phyloP scores from a whole-genome alignment of 2,797 vertebrate genomes.

The Coendou prehensilis region DNA sequence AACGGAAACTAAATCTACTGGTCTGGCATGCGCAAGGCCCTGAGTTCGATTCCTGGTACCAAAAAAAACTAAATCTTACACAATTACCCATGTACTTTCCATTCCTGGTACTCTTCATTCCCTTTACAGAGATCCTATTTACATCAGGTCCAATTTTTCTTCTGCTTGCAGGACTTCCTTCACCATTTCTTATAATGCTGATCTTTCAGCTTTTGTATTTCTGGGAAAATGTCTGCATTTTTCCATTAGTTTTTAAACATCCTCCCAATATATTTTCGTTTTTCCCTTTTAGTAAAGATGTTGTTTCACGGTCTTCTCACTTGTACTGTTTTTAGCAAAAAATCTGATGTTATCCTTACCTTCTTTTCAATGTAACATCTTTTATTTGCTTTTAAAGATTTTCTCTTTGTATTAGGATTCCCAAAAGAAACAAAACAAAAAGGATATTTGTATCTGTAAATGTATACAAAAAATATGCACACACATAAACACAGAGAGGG shows the following conservation, averaged over 20 bases:
- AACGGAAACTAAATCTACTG: background rate
- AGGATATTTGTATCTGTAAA: background rate
- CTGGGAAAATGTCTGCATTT: background rate
- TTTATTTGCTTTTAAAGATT: constrained; percentile 8
- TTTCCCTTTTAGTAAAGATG: background rate
- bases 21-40: too few species aligned
- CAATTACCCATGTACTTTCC: background rate
- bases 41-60: too few species aligned
- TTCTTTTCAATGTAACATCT: background rate
- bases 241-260: background rate
- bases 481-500: background rate
- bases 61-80: background rate
- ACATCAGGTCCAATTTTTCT: background rate
- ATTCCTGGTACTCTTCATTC: background rate
- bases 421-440: constrained; percentile 17
- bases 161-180: background rate
- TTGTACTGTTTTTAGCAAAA: background rate
- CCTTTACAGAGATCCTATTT: constrained; percentile 10
- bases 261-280: background rate
- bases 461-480: background rate
- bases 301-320: background rate
- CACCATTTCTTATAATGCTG: constrained; percentile 23
- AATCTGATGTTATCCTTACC: background rate
- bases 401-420: background rate
- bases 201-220: background rate